These are phyloP conservation scores for Dryocosmus kuriphilus DNA, from an alignment of 2,888 invertebrate species.

Conservation along the genomic window DNA sequence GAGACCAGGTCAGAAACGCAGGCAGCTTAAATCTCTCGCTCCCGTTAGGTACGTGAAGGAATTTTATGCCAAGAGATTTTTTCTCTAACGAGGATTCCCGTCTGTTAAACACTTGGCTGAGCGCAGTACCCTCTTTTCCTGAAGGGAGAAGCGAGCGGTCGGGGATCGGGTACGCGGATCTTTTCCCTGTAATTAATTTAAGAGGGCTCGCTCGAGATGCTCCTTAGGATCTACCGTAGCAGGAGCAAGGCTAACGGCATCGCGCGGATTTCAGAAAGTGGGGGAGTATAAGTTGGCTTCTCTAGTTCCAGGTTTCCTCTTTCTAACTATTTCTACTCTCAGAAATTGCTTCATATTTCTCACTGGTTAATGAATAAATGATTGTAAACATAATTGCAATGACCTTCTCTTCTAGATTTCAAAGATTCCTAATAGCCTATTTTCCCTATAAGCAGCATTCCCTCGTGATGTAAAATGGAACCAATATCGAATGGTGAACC, in stretches of 20 bases:
- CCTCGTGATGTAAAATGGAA: neutral
- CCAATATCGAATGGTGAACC: neutral
- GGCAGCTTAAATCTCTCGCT: constrained; percentile 56
- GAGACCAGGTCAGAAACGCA: constrained; percentile 44
- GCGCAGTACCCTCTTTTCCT: constrained; percentile 42
- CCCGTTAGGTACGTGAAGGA: constrained; percentile 53
- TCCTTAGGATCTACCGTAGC: constrained; percentile 55
- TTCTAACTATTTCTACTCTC: constrained; percentile 17
- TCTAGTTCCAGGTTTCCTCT: neutral
- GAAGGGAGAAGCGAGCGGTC: constrained; percentile 44
- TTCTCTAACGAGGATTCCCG: constrained; percentile 58
- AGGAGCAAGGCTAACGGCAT: constrained; percentile 51
- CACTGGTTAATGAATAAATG: neutral
- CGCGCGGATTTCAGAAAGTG: constrained; percentile 49
- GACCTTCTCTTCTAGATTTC: neutral
- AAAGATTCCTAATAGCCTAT: neutral
- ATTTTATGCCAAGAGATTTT: constrained; percentile 57
- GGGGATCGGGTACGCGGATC: constrained; percentile 70
- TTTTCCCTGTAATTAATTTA: constrained; percentile 77
- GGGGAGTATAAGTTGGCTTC: constrained; percentile 37
- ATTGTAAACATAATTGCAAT: neutral
- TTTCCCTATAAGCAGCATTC: neutral
- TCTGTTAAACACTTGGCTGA: constrained; percentile 55
- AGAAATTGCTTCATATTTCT: neutral
- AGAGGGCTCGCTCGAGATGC: constrained; percentile 71